phyloP scores from a whole-genome alignment of 2,113 vertebrate genomes.

The Notiomystis cincta region DNA sequence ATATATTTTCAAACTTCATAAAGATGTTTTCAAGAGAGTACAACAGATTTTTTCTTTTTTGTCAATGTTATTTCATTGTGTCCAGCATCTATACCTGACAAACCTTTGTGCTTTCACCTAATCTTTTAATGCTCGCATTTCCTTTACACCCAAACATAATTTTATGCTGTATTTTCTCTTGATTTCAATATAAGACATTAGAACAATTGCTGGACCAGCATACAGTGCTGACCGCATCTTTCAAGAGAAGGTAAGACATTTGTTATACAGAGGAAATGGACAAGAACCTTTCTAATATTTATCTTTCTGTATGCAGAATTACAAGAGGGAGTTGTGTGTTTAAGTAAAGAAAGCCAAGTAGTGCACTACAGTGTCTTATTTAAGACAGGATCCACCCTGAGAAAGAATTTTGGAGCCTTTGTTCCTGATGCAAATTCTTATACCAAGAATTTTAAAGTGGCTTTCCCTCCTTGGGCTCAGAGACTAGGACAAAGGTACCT shows the following conservation, averaged over 20 bases:
- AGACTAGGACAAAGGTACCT: background rate
- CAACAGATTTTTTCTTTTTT: background rate
- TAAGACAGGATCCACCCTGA: background rate
- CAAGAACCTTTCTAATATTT: background rate
- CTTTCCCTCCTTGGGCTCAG: background rate
- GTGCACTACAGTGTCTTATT: background rate
- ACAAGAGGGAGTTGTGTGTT: fast-evolving
- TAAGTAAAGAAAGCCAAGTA: background rate
- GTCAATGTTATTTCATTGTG: background rate
- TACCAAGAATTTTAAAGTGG: background rate
- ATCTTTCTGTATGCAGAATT: background rate
- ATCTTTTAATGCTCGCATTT: background rate
- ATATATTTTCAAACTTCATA: background rate
- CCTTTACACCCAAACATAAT: background rate
- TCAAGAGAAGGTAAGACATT: background rate
- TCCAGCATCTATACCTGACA: background rate
- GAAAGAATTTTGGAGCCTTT: background rate
- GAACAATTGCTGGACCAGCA: background rate
- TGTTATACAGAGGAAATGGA: background rate
- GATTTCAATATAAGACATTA: background rate
- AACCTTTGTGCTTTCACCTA: background rate
- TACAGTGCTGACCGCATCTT: background rate
- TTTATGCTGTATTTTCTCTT: background rate
- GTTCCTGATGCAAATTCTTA: background rate
- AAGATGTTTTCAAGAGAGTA: background rate